These are phyloP conservation scores for Thripadectes ignobilis DNA, from an alignment of 2,797 vertebrate genomes.

Conservation along the genomic window DNA sequence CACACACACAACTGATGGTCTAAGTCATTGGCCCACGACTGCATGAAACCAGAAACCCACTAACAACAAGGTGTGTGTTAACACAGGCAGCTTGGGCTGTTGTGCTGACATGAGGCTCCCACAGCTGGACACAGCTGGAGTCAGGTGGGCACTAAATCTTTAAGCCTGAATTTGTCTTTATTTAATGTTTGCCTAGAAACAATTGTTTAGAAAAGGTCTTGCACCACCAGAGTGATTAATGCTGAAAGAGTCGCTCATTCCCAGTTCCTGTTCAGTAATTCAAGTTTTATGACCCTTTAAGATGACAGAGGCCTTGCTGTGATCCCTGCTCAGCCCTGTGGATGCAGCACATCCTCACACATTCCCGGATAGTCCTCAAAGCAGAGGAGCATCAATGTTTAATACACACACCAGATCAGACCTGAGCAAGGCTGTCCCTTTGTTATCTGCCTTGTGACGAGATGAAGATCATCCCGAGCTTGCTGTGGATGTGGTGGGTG, in stretches of 20 bases:
- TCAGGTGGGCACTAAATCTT: neutral
- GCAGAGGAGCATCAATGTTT: neutral
- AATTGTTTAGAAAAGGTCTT: neutral
- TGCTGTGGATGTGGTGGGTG: accelerated
- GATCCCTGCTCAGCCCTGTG: neutral
- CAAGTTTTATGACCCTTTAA: neutral
- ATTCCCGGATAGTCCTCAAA: accelerated
- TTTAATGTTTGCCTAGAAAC: neutral
- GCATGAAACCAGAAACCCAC: neutral
- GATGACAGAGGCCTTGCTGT: neutral
- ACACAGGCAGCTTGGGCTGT: neutral
- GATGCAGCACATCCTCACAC: neutral
- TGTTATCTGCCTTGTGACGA: neutral
- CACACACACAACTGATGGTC: neutral
- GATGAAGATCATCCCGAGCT: neutral
- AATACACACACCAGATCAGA: neutral
- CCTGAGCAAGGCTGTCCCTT: neutral
- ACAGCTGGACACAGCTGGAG: slow-evolving; percentile 12
- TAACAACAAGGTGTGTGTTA: neutral
- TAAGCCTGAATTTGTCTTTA: neutral
- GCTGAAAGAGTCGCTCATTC: neutral
- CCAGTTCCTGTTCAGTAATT: neutral
- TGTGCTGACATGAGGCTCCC: neutral
- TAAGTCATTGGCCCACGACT: neutral
- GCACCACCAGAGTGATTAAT: neutral